A percentile compares a stretch with the other conserved stretches of the same genome.
phyloP scores from a whole-genome alignment of 2,113 vertebrate genomes.

The Hemibagrus wyckioides region DNA sequence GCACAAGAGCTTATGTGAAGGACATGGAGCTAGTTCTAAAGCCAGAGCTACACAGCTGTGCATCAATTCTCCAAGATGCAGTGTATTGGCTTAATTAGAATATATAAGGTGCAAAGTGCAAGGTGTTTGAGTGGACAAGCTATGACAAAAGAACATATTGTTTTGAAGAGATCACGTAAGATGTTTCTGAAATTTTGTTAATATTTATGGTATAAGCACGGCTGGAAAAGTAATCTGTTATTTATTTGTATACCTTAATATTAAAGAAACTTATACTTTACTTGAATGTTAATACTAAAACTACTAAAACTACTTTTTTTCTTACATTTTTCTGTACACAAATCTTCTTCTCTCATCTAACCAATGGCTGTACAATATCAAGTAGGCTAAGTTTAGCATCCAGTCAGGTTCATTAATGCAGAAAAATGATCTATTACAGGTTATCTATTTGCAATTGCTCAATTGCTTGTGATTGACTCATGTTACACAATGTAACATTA shows the following conservation, averaged over 20 bases:
- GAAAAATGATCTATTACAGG: neutral
- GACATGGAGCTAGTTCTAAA: slow-evolving; percentile 61
- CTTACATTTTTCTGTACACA: neutral
- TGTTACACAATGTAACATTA: neutral
- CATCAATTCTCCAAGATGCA: slow-evolving; percentile 59
- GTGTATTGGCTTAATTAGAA: slow-evolving; percentile 60
- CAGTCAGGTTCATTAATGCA: neutral
- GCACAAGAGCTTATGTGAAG: slow-evolving; percentile 63
- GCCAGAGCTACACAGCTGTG: slow-evolving; percentile 69
- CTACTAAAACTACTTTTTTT: neutral
- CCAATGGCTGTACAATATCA: neutral
- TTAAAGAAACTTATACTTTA: neutral
- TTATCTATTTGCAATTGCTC: neutral
- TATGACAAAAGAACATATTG: slow-evolving; percentile 6
- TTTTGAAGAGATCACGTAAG: neutral
- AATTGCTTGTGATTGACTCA: neutral
- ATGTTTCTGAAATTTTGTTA: neutral
- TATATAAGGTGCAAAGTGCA: slow-evolving; percentile 44
- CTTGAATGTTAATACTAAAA: neutral
- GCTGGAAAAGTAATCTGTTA: neutral
- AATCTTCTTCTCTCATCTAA: neutral
- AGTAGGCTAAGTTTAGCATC: neutral
- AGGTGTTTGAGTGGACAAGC: slow-evolving; percentile 41
- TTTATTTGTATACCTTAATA: neutral
- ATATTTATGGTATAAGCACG: neutral